phyloP scores from a whole-genome alignment of 2,797 vertebrate genomes.

The Hippopotamyrus pictus region DNA sequence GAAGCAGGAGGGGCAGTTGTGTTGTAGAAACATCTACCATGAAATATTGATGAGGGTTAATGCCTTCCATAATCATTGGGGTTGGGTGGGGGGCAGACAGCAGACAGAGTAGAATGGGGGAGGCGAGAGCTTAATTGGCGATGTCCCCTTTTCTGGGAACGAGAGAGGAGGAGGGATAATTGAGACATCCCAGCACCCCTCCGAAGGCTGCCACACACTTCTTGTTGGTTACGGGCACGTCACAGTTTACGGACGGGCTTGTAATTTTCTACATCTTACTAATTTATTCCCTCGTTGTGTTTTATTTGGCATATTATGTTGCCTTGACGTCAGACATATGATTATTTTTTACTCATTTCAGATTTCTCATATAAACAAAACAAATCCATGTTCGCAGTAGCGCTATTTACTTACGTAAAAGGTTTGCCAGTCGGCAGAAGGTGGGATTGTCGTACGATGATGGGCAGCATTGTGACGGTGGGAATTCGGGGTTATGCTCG shows the following conservation, averaged over 20 bases:
- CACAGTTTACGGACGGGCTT: neutral
- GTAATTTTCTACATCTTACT: neutral
- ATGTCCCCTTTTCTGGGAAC: neutral
- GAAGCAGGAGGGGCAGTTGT: neutral
- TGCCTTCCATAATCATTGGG: slow-evolving; percentile 2
- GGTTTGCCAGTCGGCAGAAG: neutral
- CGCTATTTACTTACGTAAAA: neutral
- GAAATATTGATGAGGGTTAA: slow-evolving; percentile 21
- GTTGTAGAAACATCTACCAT: neutral
- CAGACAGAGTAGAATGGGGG: neutral
- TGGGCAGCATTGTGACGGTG: neutral
- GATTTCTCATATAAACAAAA: neutral
- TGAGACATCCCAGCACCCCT: neutral
- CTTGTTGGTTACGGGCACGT: neutral
- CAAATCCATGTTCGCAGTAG: neutral
- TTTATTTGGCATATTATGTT: neutral
- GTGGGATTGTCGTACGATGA: neutral
- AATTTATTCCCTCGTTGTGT: neutral
- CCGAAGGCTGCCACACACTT: neutral
- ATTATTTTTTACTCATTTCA: neutral
- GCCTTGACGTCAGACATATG: neutral
- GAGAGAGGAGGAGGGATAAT: neutral
- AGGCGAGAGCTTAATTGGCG: neutral
- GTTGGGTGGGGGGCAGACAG: neutral
- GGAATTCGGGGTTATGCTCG: neutral